Base-by-base conservation (phyloP, 2,797 vertebrate genomes). In the Gorsachius magnificus region DNA sequence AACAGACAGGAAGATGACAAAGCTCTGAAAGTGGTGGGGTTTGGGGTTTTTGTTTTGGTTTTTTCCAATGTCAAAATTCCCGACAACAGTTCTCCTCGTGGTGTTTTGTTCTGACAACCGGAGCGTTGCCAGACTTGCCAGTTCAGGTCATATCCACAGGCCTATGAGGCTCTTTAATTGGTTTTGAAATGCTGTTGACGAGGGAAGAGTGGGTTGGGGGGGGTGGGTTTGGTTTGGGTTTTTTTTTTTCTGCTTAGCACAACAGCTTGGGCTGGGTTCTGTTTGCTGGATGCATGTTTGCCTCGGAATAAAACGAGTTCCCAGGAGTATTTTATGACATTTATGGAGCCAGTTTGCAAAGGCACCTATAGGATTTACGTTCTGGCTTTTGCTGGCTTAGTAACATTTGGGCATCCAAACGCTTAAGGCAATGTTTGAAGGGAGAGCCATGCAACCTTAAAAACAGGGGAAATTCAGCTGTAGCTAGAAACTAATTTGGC, bases 1-100 rank as follows among this genome's bases (percentile, higher is more conserved):
- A 48, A 43, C 86, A 91, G 83, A 46, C 64, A 54, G 83, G 75
- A 80, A 68, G 74, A 94, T 92, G 92, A 87, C 89, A 94, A 50
- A 80, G 74, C 79, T 89, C 61, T 76, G 7, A 35, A 75, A 76
- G 74, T 61, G 29, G 45, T 43, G 26, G 43, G 33, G 6, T 19
- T 26, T 17, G 28, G 51, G 16, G 24, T 29, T 46, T 56, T 60
- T 29, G 12, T 16, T 25, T 10, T 46, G 6, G 20, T 22, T 16
- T 64, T 60, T n/a, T 19, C 7, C 5, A 21, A 6, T 76, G 82
- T 86, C 86, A 89, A 38, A 80, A 19, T 78, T 93, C 81, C 91
- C n/a, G 4, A 63, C 81, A 86, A 51, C 63, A 57, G 51, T 51
- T 41, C 22, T 70, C 41, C 48, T 92, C 0, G 0, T 63, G 64